Evolutionary conservation across 2,797 vertebrate species (phyloP).

Genomic region (Columba guinea): DNA sequence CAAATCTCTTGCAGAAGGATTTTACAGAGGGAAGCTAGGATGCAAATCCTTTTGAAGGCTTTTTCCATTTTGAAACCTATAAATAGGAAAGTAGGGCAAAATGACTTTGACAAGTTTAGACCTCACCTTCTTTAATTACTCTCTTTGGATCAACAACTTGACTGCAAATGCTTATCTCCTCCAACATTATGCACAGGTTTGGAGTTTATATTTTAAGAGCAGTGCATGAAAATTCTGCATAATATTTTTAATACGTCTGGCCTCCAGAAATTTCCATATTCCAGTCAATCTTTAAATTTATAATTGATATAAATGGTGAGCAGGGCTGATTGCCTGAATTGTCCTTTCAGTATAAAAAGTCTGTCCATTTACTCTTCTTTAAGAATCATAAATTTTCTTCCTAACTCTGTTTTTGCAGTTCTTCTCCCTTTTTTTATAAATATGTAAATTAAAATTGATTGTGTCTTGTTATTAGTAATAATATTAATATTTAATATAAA

Average conservation of each 20-base stretch:
- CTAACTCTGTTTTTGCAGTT: neutral
- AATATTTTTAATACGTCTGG: slow-evolving; percentile 60
- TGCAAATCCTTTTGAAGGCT: slow-evolving; percentile 70
- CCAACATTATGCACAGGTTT: slow-evolving; percentile 45
- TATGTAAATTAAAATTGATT: neutral
- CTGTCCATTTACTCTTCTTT: neutral
- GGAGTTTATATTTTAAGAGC: slow-evolving; percentile 49
- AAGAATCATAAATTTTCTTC: neutral
- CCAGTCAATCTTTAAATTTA: neutral
- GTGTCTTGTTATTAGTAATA: neutral
- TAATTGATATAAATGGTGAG: slow-evolving; percentile 47
- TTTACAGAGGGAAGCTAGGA: slow-evolving; percentile 69
- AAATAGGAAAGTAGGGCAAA: slow-evolving; percentile 68
- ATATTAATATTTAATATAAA: neutral
- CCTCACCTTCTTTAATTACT: slow-evolving; percentile 70
- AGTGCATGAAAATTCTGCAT: slow-evolving; percentile 54
- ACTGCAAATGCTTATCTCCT: slow-evolving; percentile 65
- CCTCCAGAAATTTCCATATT: slow-evolving; percentile 42
- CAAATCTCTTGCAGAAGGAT: slow-evolving; percentile 60
- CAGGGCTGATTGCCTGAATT: slow-evolving; percentile 14
- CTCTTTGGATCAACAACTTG: slow-evolving; percentile 67
- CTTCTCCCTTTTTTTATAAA: neutral
- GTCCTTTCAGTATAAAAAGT: neutral
- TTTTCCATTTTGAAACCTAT: slow-evolving; percentile 70
- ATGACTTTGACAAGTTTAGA: slow-evolving; percentile 67